Evolutionary conservation across 92 coral and sea anemone genomes (phyloP).

Genomic region (Scolanthus callimorphus): DNA sequence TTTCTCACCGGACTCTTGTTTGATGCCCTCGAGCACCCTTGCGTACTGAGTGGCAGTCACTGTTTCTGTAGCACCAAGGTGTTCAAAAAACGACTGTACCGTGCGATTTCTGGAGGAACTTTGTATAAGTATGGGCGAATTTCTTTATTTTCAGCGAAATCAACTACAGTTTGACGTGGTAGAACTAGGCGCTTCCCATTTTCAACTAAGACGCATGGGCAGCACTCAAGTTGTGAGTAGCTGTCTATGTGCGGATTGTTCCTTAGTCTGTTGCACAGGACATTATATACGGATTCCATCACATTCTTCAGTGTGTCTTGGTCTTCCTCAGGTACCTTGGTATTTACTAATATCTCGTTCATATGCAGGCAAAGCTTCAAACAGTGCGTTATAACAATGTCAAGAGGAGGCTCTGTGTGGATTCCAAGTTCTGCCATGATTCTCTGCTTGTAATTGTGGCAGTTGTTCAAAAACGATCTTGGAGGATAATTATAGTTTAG

Average conservation of each 20-base stretch:
- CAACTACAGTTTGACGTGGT: conserved; percentile 39
- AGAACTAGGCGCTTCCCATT: conserved; percentile 30
- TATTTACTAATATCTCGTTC: neutral
- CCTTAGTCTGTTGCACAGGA: conserved; percentile 23
- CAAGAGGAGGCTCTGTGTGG: conserved; percentile 36
- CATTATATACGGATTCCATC: conserved; percentile 57
- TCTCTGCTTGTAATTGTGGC: too few relatives aligned
- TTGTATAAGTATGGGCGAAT: conserved; percentile 53
- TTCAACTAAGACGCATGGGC: conserved; percentile 53
- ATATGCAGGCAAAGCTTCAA: conserved; percentile 35
- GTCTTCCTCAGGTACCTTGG: neutral
- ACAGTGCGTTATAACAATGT: conserved; percentile 61
- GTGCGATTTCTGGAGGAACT: conserved; percentile 35
- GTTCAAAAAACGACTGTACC: conserved; percentile 26
- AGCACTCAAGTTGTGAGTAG: conserved; percentile 7
- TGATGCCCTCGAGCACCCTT: conserved; percentile 34
- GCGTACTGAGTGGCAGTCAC: conserved; percentile 47
- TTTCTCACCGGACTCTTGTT: conserved; percentile 15
- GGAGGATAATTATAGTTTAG: neutral
- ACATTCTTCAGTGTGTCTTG: conserved; percentile 2
- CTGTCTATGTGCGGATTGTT: too few relatives aligned
- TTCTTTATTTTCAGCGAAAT: conserved; percentile 22
- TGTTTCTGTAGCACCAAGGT: conserved; percentile 41
- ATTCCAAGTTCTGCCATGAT: conserved; percentile 24
- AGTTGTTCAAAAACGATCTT: too few relatives aligned